Base-by-base conservation (phyloP, 2,888 invertebrate species). In the Agonopterix heracliana region DNA sequence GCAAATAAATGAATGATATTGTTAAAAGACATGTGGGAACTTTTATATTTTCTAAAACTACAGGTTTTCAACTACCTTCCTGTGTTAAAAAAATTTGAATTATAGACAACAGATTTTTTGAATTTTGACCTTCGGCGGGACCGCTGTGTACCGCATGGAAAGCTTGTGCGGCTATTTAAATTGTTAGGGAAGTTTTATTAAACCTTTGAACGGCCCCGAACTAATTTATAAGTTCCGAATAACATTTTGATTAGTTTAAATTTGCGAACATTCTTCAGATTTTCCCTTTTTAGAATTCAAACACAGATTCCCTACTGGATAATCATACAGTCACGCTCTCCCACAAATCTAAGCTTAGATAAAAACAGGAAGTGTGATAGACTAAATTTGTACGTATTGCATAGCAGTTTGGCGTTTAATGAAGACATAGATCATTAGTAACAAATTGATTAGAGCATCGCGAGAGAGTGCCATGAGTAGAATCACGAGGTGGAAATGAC, bases 401-500 rank as follows among this genome's bases (percentile, higher is more conserved):
- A 36, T 14, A 36, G 9, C 38, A 11, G 38, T 38, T 10, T n/a
- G 11, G 35, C 49, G 41, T 34, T 12, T 49, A 42, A 49, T 35
- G 41, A 47, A 44, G 41, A 35, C 44, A 50, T 35, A 47, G 50
- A 45, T 47, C 50, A 50, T 50, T 47, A 50, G 45, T 50, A 47
- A 41, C 44, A 41, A 47, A 36, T 50, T 48, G 51, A 51, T 48
- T 48, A 43, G 50, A 48, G 13, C 34, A 51, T 51, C 47, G 43
- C 43, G 42, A 44, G 36, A 42, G 44, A 34, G 45, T n/a, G n/a
- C 45, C 51, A 41, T 45, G 45, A 38, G 41, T n/a, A 36, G 59
- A 13, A 12, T 71, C 75, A 74, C 70, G 67, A 62, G 72, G 55
- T 49, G 50, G 57, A 34, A 53, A 46, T 68, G 68, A 69, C 69